A percentile compares a stretch with the other conserved stretches of the same genome.
Conservation (phyloP, 2,113 vertebrate genomes). For the Dicaeum eximium region DNA sequence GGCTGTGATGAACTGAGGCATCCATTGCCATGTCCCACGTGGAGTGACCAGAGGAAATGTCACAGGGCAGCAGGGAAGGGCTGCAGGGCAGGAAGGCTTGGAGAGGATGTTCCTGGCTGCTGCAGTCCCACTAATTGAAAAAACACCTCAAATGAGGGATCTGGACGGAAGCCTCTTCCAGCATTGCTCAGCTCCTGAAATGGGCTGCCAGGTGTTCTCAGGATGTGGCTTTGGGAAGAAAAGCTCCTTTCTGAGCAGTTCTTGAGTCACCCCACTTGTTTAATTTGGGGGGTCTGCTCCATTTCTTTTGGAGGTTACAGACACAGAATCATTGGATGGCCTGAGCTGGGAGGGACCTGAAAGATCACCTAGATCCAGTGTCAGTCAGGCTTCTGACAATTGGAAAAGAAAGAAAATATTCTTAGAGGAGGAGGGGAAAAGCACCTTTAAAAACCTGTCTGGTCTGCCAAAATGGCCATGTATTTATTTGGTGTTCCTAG, state of each 20-base stretch:
- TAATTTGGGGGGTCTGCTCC: not conserved
- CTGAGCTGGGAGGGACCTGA: not conserved
- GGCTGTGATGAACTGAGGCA: not conserved
- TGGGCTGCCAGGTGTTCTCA: not conserved
- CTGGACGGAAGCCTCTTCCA: not conserved
- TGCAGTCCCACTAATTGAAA: not conserved
- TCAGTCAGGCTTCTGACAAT: not conserved
- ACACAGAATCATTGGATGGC: not conserved
- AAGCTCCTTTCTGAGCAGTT: not conserved
- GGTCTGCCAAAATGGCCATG: not conserved
- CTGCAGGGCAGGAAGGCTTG: not conserved
- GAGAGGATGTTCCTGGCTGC: not conserved
- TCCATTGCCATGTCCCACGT: not conserved
- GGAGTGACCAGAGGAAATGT: not conserved
- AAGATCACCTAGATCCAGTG: not conserved
- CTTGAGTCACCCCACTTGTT: not conserved
- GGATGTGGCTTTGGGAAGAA: not conserved
- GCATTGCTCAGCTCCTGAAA: not conserved
- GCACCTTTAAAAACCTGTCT: not conserved
- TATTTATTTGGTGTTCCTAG: not conserved
- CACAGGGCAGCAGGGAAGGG: not conserved
- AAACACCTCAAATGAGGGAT: not conserved
- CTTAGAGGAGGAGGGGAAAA: not conserved
- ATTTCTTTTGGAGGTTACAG: not conserved
- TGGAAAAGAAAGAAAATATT: not conserved